Evolutionary conservation across 2,113 vertebrate genomes (phyloP).

Genomic region (Rhipidura dahli): DNA sequence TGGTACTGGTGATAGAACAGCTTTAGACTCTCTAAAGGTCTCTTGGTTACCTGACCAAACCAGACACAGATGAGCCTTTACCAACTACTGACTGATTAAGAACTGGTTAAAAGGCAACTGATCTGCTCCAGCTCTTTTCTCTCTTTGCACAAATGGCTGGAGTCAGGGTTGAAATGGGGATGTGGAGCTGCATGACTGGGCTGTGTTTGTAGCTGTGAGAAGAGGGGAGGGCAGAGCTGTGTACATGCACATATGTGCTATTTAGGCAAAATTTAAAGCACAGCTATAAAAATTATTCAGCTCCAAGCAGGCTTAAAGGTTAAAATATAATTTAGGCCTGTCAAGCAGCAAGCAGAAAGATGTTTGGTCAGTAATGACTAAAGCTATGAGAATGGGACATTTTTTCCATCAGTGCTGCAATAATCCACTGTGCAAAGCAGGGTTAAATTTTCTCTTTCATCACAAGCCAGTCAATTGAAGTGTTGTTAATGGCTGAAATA

Average conservation of each 20-base stretch:
- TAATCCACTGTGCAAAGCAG: not conserved
- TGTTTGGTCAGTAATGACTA: not conserved
- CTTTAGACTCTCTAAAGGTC: not conserved
- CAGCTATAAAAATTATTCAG: not conserved
- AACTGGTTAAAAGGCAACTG: not conserved
- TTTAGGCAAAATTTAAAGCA: not conserved
- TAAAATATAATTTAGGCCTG: not conserved
- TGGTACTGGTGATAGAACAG: not conserved
- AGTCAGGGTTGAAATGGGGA: not conserved
- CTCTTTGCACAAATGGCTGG: not conserved
- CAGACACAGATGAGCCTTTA: not conserved
- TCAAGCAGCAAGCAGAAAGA: not conserved
- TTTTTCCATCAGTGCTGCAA: not conserved
- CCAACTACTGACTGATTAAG: not conserved
- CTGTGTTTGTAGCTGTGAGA: not conserved
- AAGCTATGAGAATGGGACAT: not conserved
- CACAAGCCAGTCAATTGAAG: not conserved
- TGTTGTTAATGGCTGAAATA: conserved; percentile 24
- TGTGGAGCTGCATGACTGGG: not conserved
- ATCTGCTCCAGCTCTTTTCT: not conserved
- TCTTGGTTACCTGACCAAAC: not conserved
- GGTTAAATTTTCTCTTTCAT: conserved; percentile 42
- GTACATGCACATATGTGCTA: not conserved
- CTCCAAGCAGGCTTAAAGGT: not conserved
- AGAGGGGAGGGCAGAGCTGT: not conserved